A percentile compares a stretch with the other conserved stretches of the same genome.
Evolutionary conservation across 2,113 vertebrate species (phyloP).

Genomic region (Scomber scombrus): DNA sequence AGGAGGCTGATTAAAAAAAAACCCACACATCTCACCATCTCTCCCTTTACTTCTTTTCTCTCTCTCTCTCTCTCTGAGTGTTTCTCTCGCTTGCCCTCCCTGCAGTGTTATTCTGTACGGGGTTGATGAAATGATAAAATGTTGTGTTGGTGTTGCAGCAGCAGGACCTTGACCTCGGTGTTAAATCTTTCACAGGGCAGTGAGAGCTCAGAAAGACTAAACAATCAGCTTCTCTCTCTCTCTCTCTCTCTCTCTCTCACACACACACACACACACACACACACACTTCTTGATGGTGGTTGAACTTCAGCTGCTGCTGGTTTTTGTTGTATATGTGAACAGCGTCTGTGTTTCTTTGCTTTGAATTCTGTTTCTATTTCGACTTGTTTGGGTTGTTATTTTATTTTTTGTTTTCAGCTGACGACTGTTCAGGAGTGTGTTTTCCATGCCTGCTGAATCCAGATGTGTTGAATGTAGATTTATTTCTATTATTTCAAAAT

Average conservation of each 20-base stretch:
- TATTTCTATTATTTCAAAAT: no score
- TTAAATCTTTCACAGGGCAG: constrained; percentile 75
- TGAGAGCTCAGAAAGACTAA: constrained; percentile 69
- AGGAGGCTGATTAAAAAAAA: neutral
- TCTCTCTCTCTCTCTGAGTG: neutral
- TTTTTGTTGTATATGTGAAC: constrained; percentile 10
- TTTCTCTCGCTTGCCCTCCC: constrained; percentile 3
- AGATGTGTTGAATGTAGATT: neutral
- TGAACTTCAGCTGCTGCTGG: constrained; percentile 9
- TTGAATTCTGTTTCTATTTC: constrained; percentile 20
- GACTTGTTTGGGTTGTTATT: constrained; percentile 20
- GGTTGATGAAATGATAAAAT: constrained; percentile 62
- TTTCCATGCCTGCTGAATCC: constrained; percentile 9
- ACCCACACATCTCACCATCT: neutral
- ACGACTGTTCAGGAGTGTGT: neutral
- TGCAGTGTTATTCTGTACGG: constrained; percentile 40
- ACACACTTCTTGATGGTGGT: neutral
- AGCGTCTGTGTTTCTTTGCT: neutral
- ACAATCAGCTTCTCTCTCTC: constrained; percentile 52
- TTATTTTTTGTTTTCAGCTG: constrained; percentile 36
- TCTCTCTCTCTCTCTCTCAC: neutral
- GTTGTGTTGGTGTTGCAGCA: constrained; percentile 59
- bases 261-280: constrained; percentile 17
- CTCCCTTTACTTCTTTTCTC: no score
- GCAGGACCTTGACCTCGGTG: constrained; percentile 57